phyloP scores from a whole-genome alignment of 2,888 invertebrate species.

The Alloplasta piceator region DNA sequence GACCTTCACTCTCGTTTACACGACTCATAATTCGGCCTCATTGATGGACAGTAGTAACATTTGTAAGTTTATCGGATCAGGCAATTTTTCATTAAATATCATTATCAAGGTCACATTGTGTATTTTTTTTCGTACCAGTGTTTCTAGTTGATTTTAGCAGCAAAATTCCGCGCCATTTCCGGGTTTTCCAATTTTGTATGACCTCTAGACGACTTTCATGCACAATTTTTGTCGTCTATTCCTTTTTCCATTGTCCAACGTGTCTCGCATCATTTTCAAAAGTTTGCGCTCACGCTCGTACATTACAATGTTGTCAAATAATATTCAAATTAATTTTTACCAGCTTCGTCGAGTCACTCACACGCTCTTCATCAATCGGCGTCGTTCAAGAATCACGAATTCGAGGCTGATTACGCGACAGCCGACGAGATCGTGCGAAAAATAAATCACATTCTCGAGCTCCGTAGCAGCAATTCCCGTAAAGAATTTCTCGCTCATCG shows the following conservation, averaged over 20 bases:
- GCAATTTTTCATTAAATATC: too few species aligned
- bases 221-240: too few species aligned
- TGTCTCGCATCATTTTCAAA: too few species aligned
- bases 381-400: slow-evolving; percentile 94
- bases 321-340: slow-evolving; percentile 17
- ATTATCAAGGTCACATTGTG: too few species aligned
- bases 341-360: slow-evolving; percentile 76
- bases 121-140: too few species aligned
- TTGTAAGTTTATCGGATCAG: slow-evolving; percentile 64
- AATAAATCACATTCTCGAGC: slow-evolving; percentile 93
- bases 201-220: too few species aligned
- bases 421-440: slow-evolving; percentile 94
- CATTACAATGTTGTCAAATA: slow-evolving; percentile 9
- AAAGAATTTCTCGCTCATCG: slow-evolving; percentile 92
- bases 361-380: slow-evolving; percentile 83
- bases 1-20: slow-evolving; percentile 90
- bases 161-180: too few species aligned
- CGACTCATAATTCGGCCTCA: slow-evolving; percentile 79
- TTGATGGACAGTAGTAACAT: slow-evolving; percentile 71
- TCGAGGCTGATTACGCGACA: slow-evolving; percentile 91
- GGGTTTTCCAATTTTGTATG: too few species aligned
- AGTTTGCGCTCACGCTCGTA: neutral
- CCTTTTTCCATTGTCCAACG: too few species aligned
- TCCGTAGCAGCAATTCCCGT: slow-evolving; percentile 91
- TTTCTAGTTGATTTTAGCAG: too few species aligned